Evolutionary conservation across 2,888 invertebrate species (phyloP).

Genomic region (Timema podura): DNA sequence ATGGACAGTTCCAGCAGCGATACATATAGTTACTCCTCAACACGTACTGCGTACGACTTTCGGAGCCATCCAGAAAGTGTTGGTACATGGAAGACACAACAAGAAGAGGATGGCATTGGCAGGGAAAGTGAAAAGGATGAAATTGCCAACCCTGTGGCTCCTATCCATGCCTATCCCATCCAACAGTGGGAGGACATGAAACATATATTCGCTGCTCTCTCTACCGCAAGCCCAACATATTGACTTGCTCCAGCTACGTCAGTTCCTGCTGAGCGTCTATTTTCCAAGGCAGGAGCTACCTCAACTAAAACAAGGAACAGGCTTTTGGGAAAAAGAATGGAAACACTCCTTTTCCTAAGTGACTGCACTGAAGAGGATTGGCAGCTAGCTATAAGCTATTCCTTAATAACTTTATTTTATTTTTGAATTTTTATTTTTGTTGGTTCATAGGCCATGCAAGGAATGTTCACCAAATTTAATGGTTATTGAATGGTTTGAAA

Average conservation of each 20-base stretch:
- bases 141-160: background rate
- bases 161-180: background rate
- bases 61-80: background rate
- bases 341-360: background rate
- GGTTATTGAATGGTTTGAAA: too few species aligned
- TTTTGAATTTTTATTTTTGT: too few species aligned
- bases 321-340: background rate
- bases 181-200: background rate
- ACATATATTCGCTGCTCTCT: background rate
- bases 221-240: background rate
- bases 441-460: too few species aligned
- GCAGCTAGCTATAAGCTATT: background rate
- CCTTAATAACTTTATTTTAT: too few species aligned
- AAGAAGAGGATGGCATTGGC: background rate
- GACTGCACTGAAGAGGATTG: slow-evolving; percentile 3
- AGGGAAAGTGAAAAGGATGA: background rate
- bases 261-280: background rate
- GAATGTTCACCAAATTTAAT: too few species aligned
- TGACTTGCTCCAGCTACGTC: background rate
- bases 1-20: background rate
- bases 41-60: background rate
- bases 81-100: background rate
- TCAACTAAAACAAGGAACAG: background rate
- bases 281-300: background rate
- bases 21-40: background rate